Base-by-base conservation (phyloP, 2,113 vertebrate species). In the Vulpes vulpes region DNA sequence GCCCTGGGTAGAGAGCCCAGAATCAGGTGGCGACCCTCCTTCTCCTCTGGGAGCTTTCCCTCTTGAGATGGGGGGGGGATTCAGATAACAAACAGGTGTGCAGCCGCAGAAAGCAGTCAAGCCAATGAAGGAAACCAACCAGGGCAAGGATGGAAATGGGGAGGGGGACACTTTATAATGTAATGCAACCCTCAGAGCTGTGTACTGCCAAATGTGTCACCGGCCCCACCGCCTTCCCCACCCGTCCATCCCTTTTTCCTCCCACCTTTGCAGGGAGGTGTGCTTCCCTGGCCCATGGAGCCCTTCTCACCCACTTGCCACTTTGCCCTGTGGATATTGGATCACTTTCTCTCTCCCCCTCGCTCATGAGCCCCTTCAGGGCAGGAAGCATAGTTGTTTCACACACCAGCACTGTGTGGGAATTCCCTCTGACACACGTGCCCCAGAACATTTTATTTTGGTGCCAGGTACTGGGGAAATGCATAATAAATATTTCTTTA, bases 381-480 rank as follows among this genome's bases (percentile, higher is more conserved):
- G 12, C 81, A 83, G 17, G 84, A 76, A 85, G 22, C 55, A 5
- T 3, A 25, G 69, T 59, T 5, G 6, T 32, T 57, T 64, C 71
- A 11, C 20, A 20, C 20, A 11, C 30, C 15, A 30, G 30, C 2
- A 2, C 57, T 38, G 30, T 5, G 0, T 73, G 81, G 71, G 67
- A 25, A 83, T 91, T 64, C 64, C 38, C 20, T 95, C 30, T 2
- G 2, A 64, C n/a, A 83, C n/a, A 32, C 4, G 3, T 23, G 51
- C 65, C 91, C 74, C 84, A 55, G 80, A 89, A 89, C 22, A 49
- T 79, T 73, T 78, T n/a, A 32, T 86, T 60, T 85, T 17, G 53
- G 25, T 22, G 51, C 67, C 91, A 73, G 38, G 49, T 25, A 8
- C 84, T 35, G 35, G 53, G 22, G 25, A 84, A 60, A 89, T 59